Percentiles rank a stretch among this genome's conserved stretches.
phyloP scores from a whole-genome alignment of 2,113 vertebrate genomes.

The Lasiurus borealis region DNA sequence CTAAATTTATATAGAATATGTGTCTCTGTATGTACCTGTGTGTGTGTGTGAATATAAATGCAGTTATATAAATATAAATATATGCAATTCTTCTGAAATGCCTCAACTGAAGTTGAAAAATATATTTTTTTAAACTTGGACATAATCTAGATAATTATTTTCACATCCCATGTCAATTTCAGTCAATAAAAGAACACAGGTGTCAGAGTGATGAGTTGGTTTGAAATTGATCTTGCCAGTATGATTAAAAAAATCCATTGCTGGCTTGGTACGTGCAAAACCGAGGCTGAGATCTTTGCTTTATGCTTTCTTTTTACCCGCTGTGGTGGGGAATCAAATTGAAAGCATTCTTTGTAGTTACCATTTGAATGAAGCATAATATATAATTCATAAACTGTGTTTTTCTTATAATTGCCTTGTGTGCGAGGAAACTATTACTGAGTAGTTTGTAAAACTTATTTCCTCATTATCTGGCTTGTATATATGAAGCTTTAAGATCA shows the following conservation, averaged over 20 bases:
- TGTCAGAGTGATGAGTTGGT: background rate
- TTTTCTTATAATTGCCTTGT: background rate
- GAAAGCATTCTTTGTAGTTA: background rate
- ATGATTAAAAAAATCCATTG: background rate
- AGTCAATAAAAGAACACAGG: background rate
- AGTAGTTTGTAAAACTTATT: constrained; percentile 13
- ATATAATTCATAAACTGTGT: background rate
- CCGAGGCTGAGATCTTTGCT: background rate
- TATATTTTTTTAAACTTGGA: background rate
- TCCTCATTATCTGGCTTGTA: background rate
- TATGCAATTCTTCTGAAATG: constrained; percentile 3
- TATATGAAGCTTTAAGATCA: background rate
- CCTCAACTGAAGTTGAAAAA: background rate
- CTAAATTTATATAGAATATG: background rate
- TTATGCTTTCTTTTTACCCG: background rate
- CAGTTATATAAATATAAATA: background rate
- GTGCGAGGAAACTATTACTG: constrained; percentile 6
- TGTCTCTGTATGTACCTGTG: background rate
- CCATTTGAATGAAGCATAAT: background rate
- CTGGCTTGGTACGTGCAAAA: background rate
- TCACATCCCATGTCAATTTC: background rate
- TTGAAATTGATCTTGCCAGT: constrained; percentile 46
- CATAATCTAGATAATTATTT: constrained; percentile 39
- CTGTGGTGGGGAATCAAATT: background rate
- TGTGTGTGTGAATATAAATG: background rate